phyloP scores from a whole-genome alignment of 2,797 vertebrate species.

The Thalassophryne amazonica region DNA sequence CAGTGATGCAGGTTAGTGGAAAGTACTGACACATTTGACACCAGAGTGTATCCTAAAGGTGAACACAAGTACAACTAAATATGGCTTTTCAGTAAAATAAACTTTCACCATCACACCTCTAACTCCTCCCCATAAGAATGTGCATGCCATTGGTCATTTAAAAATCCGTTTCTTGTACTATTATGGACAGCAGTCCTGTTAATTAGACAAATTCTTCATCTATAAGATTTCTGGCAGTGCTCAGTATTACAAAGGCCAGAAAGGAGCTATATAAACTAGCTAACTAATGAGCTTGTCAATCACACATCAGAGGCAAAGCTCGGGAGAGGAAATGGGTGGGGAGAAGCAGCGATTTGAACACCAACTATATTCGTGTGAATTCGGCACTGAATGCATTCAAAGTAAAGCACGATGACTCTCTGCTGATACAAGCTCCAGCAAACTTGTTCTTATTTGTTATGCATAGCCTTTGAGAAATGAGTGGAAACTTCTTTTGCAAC shows the following conservation, averaged over 20 bases:
- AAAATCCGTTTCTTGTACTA: neutral
- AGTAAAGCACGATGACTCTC: constrained; percentile 4
- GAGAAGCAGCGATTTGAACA: neutral
- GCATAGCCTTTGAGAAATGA: constrained; percentile 8
- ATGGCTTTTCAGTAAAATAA: no score
- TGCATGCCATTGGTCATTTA: neutral
- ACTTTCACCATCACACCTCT: no score
- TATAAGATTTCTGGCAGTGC: neutral
- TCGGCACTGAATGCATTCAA: constrained; percentile 20
- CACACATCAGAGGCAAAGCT: constrained; percentile 18
- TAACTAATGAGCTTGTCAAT: constrained; percentile 42
- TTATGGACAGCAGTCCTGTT: neutral
- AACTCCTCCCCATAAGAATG: neutral
- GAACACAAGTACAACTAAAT: no score
- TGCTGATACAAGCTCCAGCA: neutral
- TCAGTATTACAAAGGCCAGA: neutral
- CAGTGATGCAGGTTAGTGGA: no score
- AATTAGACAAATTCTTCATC: neutral
- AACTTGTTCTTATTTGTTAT: constrained; percentile 24
- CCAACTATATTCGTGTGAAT: constrained; percentile 11
- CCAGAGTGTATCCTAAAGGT: no score
- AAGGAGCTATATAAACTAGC: constrained; percentile 2
- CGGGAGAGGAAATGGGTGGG: neutral
- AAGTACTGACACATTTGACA: no score
- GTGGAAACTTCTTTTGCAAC: constrained; percentile 8